A percentile compares a stretch with the other conserved stretches of the same genome.
phyloP scores from a whole-genome alignment of 2,113 vertebrate species.

The Melanostigma gelatinosum region DNA sequence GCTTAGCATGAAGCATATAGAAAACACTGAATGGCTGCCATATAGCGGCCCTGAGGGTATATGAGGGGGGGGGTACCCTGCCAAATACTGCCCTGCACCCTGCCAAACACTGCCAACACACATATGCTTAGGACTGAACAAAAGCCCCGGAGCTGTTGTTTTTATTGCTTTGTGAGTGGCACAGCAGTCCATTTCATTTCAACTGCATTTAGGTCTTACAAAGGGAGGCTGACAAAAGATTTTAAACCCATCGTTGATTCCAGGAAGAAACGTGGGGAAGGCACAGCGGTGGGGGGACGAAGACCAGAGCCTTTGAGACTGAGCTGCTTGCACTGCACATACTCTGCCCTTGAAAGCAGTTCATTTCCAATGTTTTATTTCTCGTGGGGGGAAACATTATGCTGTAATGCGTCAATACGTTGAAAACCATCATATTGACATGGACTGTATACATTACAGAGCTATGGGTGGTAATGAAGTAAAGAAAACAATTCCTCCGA shows the following conservation, averaged over 20 bases:
- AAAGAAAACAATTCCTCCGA: constrained; percentile 64
- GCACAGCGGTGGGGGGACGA: not conserved
- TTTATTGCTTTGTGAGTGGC: constrained; percentile 71
- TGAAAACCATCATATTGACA: constrained; percentile 46
- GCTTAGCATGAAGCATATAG: constrained; percentile 78
- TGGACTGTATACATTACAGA: constrained; percentile 47
- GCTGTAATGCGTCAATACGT: constrained; percentile 42
- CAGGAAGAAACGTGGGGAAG: constrained; percentile 8
- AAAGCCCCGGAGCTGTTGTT: constrained; percentile 75
- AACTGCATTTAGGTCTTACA: constrained; percentile 57
- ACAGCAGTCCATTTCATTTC: constrained; percentile 69
- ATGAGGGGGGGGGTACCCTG: constrained; percentile 34
- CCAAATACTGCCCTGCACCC: constrained; percentile 67
- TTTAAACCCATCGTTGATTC: constrained; percentile 29
- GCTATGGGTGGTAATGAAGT: constrained; percentile 48
- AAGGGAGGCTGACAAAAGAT: constrained; percentile 52
- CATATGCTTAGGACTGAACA: constrained; percentile 71
- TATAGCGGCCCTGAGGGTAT: constrained; percentile 71
- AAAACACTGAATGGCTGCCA: constrained; percentile 73
- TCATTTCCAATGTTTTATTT: constrained; percentile 59
- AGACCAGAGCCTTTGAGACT: constrained; percentile 24
- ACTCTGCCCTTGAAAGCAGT: constrained; percentile 61
- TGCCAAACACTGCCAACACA: constrained; percentile 74
- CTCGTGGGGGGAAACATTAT: constrained; percentile 35
- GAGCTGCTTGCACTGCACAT: constrained; percentile 29